Evolutionary conservation across 2,797 vertebrate genomes (phyloP), one percentile per base, ranked within the genome.

Genomic region (Bradypodion pumilum): DNA sequence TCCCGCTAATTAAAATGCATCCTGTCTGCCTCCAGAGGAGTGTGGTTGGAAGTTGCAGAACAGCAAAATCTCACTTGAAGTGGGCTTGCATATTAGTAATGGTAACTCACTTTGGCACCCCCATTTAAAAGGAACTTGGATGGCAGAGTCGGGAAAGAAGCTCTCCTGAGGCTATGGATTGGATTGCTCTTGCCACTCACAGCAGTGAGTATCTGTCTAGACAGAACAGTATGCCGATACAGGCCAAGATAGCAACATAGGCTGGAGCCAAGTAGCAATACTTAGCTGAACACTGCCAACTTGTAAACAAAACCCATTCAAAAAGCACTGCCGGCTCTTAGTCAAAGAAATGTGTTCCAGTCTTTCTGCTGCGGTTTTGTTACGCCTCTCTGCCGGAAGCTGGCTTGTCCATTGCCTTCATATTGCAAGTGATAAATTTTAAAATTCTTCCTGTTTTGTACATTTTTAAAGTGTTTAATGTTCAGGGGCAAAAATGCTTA

Each of bases 11-110:
- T 79, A 35, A 66, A 56, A 37, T 35, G 62, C 21, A 68, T 35
- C 49, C 16, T 46, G 1, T 46, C 6, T 46, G 62, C 23, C 56
- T 62, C 32, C 44, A 10, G 37, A 23, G 35, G 4, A 32, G 37
- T 63, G 12, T 35, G 40, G 62, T 52, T 80, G 6, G 65, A 56
- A 46, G 29, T 5, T 68, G 59, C 73, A 52, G 10, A 32, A 69
- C 32, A 68, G 62, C n/a, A 0, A 6, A 40, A 40, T 79, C 81
- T 81, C 72, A 52, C n/a, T 70, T 90, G 56, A 86, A 62, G 27
- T 32, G 5, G 52, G 52, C 13, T 56, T 15, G 19, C 46, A 49
- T 49, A 49, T 49, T 46, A 10, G 25, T 73, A 46, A 46, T 13
- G 13, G 10, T 65, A 32, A 46, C 10, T 13, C 25, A 74, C 46